Evolutionary conservation across 1,140 invertebrate genomes (phyloP), one percentile per base, ranked within the genome.

Genomic region (Bradysia coprophila): DNA sequence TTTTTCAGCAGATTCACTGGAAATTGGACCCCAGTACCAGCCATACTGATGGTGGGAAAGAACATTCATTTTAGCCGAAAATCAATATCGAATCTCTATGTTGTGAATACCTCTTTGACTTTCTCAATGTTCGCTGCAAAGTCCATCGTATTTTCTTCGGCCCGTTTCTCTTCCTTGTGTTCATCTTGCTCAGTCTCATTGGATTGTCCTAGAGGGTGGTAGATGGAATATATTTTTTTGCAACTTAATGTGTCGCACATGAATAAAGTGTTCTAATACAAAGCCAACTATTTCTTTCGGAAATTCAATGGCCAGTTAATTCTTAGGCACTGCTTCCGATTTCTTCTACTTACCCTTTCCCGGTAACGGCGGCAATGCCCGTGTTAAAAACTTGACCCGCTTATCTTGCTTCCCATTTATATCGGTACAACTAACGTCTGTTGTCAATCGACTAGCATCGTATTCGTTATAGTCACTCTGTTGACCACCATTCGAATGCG

Each of bases 1-100:
- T 62, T 88, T 87, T 61, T 96, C 92, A 1, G 92, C 92, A 43
- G 83, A 81, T 63, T 93, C 88, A 38, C 89, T 86, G 42, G 86
- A 90, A 52, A 97, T 75, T 34, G 92, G 91, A 49, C 93, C 93
- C 92, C 92, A 98, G 62, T 98, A 98, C 92, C 92, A 96, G 33
- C 88, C 89, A 64, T 86, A 90, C 89, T 94, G 56, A 46, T 73
- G 71, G 32, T 10, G 15, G 31, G 18, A 23, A n/a, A 43, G 41
- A 40, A 38, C 42, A 48, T 18, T 19, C 24, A n/a, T 44, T 40
- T 46, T 46, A 22, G 15, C n/a, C n/a, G n/a, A n/a, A n/a, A n/a
- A n/a, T n/a, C n/a, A 43, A 23, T 42, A 38, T 28, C 4, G 9
- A 21, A 39, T 18, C 10, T 21, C 28, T 36, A 22, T 28, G 39